Conservation (phyloP, 2,888 invertebrate species). For the Mythimna lalbum region DNA sequence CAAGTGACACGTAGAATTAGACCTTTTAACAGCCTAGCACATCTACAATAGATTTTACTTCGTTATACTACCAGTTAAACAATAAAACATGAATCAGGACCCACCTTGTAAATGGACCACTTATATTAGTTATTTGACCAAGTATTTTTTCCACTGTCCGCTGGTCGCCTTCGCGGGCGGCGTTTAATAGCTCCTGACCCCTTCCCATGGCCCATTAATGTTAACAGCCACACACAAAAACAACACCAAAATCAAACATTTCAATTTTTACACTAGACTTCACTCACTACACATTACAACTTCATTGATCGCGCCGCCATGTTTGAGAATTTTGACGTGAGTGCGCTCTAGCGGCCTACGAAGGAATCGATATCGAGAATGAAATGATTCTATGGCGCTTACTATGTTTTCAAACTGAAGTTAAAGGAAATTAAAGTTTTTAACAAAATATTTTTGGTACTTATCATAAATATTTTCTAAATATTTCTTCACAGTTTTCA, state of each 20-base stretch:
- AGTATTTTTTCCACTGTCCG: slow-evolving; percentile 97
- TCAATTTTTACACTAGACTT: slow-evolving; percentile 88
- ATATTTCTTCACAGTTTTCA: background rate
- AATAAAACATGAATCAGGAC: slow-evolving; percentile 81
- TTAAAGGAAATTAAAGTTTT: background rate
- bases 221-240: slow-evolving; percentile 85
- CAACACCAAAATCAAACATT: slow-evolving; percentile 86
- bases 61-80: slow-evolving; percentile 30
- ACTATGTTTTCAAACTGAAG: slow-evolving; percentile 14
- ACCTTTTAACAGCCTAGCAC: background rate
- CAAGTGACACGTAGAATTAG: slow-evolving; percentile 9
- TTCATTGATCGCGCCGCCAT: slow-evolving; percentile 96
- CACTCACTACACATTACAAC: slow-evolving; percentile 89
- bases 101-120: slow-evolving; percentile 98
- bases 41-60: slow-evolving; percentile 2
- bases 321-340: slow-evolving; percentile 88
- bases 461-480: too few species aligned
- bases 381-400: slow-evolving; percentile 25
- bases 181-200: slow-evolving; percentile 98
- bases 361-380: slow-evolving; percentile 80
- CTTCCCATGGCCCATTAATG: slow-evolving; percentile 95
- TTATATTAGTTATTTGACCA: slow-evolving; percentile 96
- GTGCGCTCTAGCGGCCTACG: slow-evolving; percentile 87
- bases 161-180: slow-evolving; percentile 97
- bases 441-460: background rate